Conservation (phyloP, 2,888 invertebrate species). For the Spatulosminthurus flaviceps region DNA sequence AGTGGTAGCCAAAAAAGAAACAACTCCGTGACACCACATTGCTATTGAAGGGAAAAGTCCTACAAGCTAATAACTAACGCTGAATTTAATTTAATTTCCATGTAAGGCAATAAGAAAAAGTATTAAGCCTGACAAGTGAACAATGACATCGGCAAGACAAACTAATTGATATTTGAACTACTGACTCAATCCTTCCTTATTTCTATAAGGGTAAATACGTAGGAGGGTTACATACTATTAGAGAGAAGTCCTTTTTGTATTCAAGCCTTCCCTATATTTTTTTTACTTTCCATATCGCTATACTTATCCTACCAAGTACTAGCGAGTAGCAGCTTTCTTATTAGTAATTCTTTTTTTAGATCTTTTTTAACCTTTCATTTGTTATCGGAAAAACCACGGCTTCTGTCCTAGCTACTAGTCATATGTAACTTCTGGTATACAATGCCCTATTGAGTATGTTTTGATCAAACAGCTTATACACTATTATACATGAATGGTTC, state of each 20-base stretch:
- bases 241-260: no score
- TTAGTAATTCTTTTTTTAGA: background rate
- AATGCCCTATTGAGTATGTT: background rate
- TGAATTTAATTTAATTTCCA: slow-evolving; percentile 34
- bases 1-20: background rate
- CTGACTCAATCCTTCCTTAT: background rate
- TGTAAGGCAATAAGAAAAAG: slow-evolving; percentile 35
- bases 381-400: slow-evolving; percentile 31
- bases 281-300: no score
- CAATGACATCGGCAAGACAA: slow-evolving; percentile 33
- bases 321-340: no score
- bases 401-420: slow-evolving; percentile 13
- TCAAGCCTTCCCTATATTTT: no score
- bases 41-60: background rate
- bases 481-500: background rate
- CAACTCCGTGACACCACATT: background rate
- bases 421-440: background rate
- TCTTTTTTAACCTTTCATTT: slow-evolving; percentile 32
- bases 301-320: no score
- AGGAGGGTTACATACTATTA: no score
- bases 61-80: slow-evolving; percentile 12
- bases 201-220: background rate
- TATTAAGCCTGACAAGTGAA: slow-evolving; percentile 33
- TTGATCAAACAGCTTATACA: background rate
- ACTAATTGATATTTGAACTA: slow-evolving; percentile 42